A percentile compares a stretch with the other conserved stretches of the same genome.
Conservation (phyloP, 1,140 invertebrate species). For the Dendroctonus ponderosae region DNA sequence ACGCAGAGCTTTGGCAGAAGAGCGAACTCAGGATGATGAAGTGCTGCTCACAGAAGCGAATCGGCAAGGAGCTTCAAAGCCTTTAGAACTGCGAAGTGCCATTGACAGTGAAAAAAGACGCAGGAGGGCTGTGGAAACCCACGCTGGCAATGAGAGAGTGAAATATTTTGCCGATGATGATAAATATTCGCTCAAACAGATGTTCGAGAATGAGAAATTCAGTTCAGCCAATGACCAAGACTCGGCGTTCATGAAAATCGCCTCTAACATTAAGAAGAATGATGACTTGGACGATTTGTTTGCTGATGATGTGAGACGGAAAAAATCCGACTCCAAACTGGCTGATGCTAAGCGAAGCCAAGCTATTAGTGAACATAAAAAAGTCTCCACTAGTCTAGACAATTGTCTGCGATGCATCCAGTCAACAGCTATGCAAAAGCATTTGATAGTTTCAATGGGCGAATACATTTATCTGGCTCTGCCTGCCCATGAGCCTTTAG, state of each 20-base stretch:
- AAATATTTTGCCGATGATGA: conserved; percentile 91
- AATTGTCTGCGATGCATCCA: conserved; percentile 83
- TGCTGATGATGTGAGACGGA: conserved; percentile 67
- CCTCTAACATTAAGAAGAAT: conserved; percentile 67
- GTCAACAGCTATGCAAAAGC: conserved; percentile 75
- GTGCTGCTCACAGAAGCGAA: conserved; percentile 73
- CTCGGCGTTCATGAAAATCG: conserved; percentile 73
- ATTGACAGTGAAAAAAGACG: conserved; percentile 50
- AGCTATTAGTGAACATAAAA: conserved; percentile 74
- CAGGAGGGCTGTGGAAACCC: conserved; percentile 69
- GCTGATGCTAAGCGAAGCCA: conserved; percentile 63
- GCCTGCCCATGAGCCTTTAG: conserved; percentile 75
- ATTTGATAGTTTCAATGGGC: conserved; percentile 82
- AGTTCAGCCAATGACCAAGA: conserved; percentile 79
- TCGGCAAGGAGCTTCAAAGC: conserved; percentile 62
- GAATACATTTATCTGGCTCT: conserved; percentile 79
- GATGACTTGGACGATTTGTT: conserved; percentile 88
- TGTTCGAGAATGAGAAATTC: conserved; percentile 90
- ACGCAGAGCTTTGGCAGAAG: conserved; percentile 56
- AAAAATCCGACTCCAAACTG: conserved; percentile 61
- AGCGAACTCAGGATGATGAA: conserved; percentile 51
- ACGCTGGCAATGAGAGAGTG: conserved; percentile 68
- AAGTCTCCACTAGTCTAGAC: conserved; percentile 68
- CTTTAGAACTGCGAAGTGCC: conserved; percentile 51
- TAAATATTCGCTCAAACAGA: conserved; percentile 78